These are phyloP conservation scores for Eumaeus atala DNA, from an alignment of 1,140 invertebrate species.

Conservation along the genomic window DNA sequence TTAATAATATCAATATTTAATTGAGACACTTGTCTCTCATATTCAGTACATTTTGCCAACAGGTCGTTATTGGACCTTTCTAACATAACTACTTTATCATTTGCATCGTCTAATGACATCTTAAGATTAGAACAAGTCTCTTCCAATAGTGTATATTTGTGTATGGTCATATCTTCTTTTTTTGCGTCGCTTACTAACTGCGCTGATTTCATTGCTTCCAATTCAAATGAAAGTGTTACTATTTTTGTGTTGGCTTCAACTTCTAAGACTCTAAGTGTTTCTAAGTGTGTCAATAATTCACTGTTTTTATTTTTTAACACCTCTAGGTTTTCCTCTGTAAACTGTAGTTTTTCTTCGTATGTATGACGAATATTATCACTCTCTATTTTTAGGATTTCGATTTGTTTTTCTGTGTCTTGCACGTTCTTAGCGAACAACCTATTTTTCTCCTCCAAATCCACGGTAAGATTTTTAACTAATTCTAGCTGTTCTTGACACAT, in stretches of 20 bases:
- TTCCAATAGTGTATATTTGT: constrained; percentile 60
- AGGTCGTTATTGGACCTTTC: constrained; percentile 38
- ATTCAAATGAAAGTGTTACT: constrained; percentile 25
- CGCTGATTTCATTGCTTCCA: constrained; percentile 26
- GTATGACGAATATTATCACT: constrained; percentile 23
- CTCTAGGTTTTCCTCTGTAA: constrained; percentile 27
- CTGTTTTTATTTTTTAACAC: constrained; percentile 25
- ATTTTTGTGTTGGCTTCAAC: constrained; percentile 28
- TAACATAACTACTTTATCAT: constrained; percentile 29
- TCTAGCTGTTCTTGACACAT: constrained; percentile 24
- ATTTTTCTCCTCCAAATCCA: constrained; percentile 36
- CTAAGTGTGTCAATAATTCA: constrained; percentile 28
- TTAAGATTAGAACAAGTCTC: constrained; percentile 58
- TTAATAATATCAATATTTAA: constrained; percentile 43
- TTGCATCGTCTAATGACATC: constrained; percentile 37
- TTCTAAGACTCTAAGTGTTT: constrained; percentile 23
- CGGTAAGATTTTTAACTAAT: constrained; percentile 24
- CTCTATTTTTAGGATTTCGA: constrained; percentile 25
- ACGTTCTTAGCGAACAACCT: constrained; percentile 46
- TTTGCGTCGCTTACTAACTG: constrained; percentile 5
- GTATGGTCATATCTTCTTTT: constrained; percentile 42
- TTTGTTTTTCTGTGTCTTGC: constrained; percentile 32
- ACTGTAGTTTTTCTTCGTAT: constrained; percentile 23
- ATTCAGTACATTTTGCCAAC: constrained; percentile 24
- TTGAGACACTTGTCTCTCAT: constrained; percentile 39